Base-by-base conservation (phyloP, 2,797 vertebrate species). In the Echeneis naucrates region DNA sequence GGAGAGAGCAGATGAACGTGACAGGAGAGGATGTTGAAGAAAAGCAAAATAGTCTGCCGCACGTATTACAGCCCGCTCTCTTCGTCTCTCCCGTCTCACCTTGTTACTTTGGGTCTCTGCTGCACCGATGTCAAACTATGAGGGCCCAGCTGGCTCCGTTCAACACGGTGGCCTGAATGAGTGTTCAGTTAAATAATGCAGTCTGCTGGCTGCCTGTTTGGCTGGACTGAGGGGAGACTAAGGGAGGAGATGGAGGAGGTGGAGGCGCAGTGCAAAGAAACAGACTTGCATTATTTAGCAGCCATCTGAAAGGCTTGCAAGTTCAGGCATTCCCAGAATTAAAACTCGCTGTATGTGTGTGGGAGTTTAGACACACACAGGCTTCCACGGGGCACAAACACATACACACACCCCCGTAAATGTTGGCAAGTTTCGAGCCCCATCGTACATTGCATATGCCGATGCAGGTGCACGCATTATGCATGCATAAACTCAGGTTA, bases 141-240 rank as follows among this genome's bases (percentile, higher is more conserved):
- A 67, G 27, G 12, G 27, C 57, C 38, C 53, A 21, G 57, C 64
- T 51, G 72, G 60, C 70, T 64, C 27, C 10, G 26, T 61, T 71
- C 55, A 40, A 71, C 47, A 75, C 24, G 33, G 45, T 48, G 72
- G 37, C 72, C 76, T 52, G 71, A 74, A 75, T 54, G 40, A 85
- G 66, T 44, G 75, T 82, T 63, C 17, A 2, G 54, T 84, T 91
- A 79, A 91, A 92, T 89, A 89, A 90, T 90, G 83, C 78, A 88
- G 83, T 44, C 50, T 59, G 64, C 67, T 44, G 68, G 68, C 68
- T 26, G 47, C 54, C 35, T 16, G 27, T 37, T 45, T 30, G 40
- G 44, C 77, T 62, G 84, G 80, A 73, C 76, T 44, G 74, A 57
- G 56, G 67, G 52, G 72, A 66, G 72, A 67, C 72, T 53, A 44